These are phyloP conservation scores for Eulemur coronatus DNA, from an alignment of 2,797 vertebrate genomes.

Conservation along the genomic window DNA sequence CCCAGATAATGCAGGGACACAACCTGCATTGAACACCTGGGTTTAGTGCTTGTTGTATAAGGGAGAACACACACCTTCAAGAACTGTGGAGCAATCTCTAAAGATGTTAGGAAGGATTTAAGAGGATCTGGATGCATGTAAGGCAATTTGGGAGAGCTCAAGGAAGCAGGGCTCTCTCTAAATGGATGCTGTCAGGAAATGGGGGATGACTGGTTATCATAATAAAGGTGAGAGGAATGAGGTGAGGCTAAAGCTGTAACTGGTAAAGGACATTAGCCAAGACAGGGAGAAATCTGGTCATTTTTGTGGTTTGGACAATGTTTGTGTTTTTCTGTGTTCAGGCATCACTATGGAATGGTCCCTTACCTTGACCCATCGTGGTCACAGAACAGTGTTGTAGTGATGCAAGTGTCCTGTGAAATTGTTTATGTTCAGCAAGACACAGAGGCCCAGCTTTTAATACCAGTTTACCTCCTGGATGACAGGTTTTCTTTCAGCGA, in stretches of 20 bases:
- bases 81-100: neutral
- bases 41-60: neutral
- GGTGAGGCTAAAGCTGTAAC: neutral
- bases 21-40: neutral
- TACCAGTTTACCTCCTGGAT: neutral
- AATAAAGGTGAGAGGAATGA: neutral
- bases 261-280: neutral
- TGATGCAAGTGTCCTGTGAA: neutral
- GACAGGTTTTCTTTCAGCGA: neutral
- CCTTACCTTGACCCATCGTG: neutral
- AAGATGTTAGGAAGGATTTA: neutral
- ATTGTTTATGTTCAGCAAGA: neutral
- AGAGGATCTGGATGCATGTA: neutral
- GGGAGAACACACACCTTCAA: neutral
- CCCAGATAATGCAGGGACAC: neutral
- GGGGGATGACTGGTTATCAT: neutral
- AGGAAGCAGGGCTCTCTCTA: neutral
- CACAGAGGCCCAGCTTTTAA: neutral
- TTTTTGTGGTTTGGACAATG: neutral
- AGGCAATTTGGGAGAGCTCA: neutral
- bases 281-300: neutral
- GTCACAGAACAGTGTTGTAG: neutral
- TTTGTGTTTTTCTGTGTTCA: neutral
- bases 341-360: neutral
- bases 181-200: neutral